Evolutionary conservation across 2,888 invertebrate genomes (phyloP).

Genomic region (Margaritifera margaritifera): DNA sequence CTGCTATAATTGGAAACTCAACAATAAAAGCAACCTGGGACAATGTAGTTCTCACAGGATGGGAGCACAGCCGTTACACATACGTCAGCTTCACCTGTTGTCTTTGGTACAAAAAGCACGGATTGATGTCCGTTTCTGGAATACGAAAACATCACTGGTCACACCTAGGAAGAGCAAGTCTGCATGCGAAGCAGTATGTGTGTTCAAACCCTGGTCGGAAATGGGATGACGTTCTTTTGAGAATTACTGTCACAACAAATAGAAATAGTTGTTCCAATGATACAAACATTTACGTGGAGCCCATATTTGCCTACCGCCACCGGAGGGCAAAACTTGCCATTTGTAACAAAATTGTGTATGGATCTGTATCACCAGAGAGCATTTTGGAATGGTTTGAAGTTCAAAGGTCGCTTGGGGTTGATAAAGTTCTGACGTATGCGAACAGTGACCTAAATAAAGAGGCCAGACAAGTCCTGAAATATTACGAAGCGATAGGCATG

Average conservation of each 20-base stretch:
- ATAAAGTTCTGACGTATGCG: slow-evolving; percentile 22
- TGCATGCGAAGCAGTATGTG: slow-evolving; percentile 23
- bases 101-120: slow-evolving; percentile 18
- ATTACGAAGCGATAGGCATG: slow-evolving; percentile 23
- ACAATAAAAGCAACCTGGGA: slow-evolving; percentile 18
- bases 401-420: slow-evolving; percentile 29
- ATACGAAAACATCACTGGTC: slow-evolving; percentile 21
- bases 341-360: slow-evolving; percentile 27
- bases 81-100: slow-evolving; percentile 23
- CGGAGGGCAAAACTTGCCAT: slow-evolving; percentile 20
- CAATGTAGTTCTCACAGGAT: slow-evolving; percentile 19
- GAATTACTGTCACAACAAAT: slow-evolving; percentile 10
- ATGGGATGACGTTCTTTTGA: slow-evolving; percentile 3
- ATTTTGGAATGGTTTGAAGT: slow-evolving; percentile 33
- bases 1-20: slow-evolving; percentile 30
- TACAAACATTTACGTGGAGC: slow-evolving; percentile 21
- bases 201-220: slow-evolving; percentile 21
- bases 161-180: background rate
- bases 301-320: slow-evolving; percentile 21
- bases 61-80: slow-evolving; percentile 19
- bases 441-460: slow-evolving; percentile 21
- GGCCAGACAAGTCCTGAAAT: slow-evolving; percentile 21
- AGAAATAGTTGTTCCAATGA: slow-evolving; percentile 12
- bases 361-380: slow-evolving; percentile 22
- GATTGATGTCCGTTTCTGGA: slow-evolving; percentile 7